Base-by-base conservation (phyloP, 1,140 invertebrate species). In the Rhyzopertha dominica region DNA sequence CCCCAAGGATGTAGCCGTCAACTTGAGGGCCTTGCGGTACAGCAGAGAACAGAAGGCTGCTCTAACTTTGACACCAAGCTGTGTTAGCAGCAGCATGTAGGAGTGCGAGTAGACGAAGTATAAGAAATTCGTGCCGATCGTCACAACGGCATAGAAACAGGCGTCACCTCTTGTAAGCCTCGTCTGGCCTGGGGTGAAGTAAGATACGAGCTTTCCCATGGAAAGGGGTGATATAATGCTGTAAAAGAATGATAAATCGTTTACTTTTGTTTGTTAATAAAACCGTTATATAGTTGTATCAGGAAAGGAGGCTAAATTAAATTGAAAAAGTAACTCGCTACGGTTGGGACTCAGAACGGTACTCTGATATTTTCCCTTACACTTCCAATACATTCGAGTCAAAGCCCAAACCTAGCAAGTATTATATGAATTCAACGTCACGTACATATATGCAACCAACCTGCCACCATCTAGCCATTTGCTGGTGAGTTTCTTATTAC, bases 1-100 rank as follows among this genome's bases (percentile, higher is more conserved):
- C 13, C 79, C 78, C 22, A 85, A 79, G 5, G 87, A 80, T 2
- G 74, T 78, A 54, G 80, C 79, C 30, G 76, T 84, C 5, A 89
- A 61, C 8, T 76, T 73, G 18, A 87, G 63, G 13, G 80, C 74
- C 80, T 91, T 92, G 63, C 85, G 78, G 65, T 90, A 93, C 47
- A 92, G 81, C 23, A 91, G 70, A 0, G 85, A 82, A 53, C 81
- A 84, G 60, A 83, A 81, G 2, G 85, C 81, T 26, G 90, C 75
- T 47, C 86, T 74, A 50, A 88, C 77, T 67, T 86, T 82, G 78
- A 91, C 84, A 19, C 87, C 87, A 51, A 84, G 72, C 53, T 86
- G 82, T 43, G 79, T 69, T 22, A 62, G 71, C 32, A 74, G 77
- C 65, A 91, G 80, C 72, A 90, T 84, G 56, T 85, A 87, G 7